A percentile compares a stretch with the other conserved stretches of the same genome.
These are phyloP conservation scores for Promerops cafer DNA, from an alignment of 2,113 vertebrate genomes.

Conservation along the genomic window DNA sequence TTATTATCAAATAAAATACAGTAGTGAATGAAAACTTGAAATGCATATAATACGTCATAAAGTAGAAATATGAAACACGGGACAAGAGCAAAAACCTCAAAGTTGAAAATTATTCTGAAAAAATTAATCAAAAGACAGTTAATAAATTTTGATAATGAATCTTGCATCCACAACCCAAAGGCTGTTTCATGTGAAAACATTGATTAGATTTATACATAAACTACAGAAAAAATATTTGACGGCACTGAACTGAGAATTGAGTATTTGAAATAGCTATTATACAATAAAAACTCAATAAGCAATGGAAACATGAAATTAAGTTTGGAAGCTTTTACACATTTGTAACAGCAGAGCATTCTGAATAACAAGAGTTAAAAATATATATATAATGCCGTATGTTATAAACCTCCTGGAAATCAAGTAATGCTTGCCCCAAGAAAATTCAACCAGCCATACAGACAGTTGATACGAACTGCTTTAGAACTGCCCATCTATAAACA, in stretches of 20 bases:
- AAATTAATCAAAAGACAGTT: neutral
- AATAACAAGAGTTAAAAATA: neutral
- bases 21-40: neutral
- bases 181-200: neutral
- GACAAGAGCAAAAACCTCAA: neutral
- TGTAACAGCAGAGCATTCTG: neutral
- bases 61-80: neutral
- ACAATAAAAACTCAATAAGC: neutral
- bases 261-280: neutral
- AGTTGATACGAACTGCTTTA: neutral
- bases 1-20: neutral
- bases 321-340: neutral
- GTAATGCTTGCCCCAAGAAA: neutral
- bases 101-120: neutral
- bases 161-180: neutral
- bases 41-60: neutral
- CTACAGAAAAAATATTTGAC: neutral
- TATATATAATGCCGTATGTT: neutral
- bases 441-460: neutral
- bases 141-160: neutral
- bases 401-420: neutral
- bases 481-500: neutral
- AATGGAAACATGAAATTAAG: neutral
- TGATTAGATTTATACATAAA: neutral
- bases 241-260: neutral